Conservation (phyloP, 2,888 invertebrate genomes). For the Byasa hedistus region DNA sequence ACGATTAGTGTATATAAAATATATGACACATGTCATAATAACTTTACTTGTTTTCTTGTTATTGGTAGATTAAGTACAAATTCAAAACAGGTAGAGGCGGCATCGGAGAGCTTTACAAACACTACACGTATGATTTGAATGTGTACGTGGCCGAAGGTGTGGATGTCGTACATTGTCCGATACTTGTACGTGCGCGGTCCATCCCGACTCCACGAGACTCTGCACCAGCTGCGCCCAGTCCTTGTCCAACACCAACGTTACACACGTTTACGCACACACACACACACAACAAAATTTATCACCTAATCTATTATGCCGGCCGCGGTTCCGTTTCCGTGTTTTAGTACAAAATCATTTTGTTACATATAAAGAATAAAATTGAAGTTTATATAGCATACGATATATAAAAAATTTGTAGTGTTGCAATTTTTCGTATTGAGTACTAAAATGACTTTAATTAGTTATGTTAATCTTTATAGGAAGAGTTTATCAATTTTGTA, state of each 20-base stretch:
- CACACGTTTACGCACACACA: constrained; percentile 50
- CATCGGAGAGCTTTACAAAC: constrained; percentile 15
- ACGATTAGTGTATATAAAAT: background rate
- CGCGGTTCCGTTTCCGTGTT: too few species aligned
- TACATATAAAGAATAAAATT: too few species aligned
- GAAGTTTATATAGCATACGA: too few species aligned
- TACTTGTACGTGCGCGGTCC: constrained; percentile 90
- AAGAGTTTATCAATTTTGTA: too few species aligned
- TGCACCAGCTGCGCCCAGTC: constrained; percentile 93
- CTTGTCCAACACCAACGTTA: constrained; percentile 80
- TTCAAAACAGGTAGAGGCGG: background rate
- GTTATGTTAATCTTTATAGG: too few species aligned
- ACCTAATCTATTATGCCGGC: background rate
- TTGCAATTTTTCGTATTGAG: too few species aligned
- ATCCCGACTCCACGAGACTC: constrained; percentile 91
- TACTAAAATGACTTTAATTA: too few species aligned
- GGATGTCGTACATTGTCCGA: constrained; percentile 77
- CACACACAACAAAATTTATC: constrained; percentile 20
- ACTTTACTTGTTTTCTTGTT: background rate
- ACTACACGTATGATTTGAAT: constrained; percentile 21
- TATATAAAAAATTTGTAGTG: too few species aligned
- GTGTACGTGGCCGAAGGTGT: constrained; percentile 41
- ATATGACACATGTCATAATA: background rate
- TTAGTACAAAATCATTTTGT: too few species aligned
- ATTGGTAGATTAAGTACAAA: background rate